Conservation (phyloP, 1,140 invertebrate species). For the Plodia interpunctella region DNA sequence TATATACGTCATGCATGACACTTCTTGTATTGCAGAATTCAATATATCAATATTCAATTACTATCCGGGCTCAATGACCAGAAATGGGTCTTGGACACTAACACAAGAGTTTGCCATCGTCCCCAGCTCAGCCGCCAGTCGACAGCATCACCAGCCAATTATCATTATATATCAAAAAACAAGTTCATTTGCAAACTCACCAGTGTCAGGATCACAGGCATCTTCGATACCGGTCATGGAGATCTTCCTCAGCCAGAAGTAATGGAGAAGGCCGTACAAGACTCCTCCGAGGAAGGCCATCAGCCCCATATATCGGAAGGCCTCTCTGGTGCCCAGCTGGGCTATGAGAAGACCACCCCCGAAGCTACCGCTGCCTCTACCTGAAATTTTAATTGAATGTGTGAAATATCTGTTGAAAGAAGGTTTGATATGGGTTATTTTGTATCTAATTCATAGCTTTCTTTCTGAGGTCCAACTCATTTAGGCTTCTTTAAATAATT, state of each 20-base stretch:
- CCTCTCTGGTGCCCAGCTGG: constrained; percentile 82
- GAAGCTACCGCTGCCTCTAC: constrained; percentile 87
- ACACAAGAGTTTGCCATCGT: too few relatives aligned
- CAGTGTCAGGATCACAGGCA: constrained; percentile 51
- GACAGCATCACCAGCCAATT: too few relatives aligned
- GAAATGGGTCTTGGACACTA: too few relatives aligned
- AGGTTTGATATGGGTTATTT: too few relatives aligned
- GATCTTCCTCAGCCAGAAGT: constrained; percentile 83
- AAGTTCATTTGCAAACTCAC: constrained; percentile 26
- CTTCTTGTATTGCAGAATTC: too few relatives aligned
- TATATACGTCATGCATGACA: too few relatives aligned
- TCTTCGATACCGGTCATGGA: constrained; percentile 62
- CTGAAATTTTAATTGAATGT: constrained; percentile 42
- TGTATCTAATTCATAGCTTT: too few relatives aligned
- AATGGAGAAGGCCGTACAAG: constrained; percentile 83
- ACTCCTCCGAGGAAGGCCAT: constrained; percentile 82
- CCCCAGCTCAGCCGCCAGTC: too few relatives aligned
- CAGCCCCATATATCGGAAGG: constrained; percentile 87
- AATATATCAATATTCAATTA: too few relatives aligned
- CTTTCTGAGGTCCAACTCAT: too few relatives aligned
- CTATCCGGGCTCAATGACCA: too few relatives aligned
- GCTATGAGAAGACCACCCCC: constrained; percentile 87
- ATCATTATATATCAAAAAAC: constrained; percentile 1
- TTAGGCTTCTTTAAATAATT: too few relatives aligned
- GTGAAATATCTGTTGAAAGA: neutral